Percentiles rank a stretch among this genome's conserved stretches.
Conservation (phyloP, 2,113 vertebrate species). For the Ifrita kowaldi region DNA sequence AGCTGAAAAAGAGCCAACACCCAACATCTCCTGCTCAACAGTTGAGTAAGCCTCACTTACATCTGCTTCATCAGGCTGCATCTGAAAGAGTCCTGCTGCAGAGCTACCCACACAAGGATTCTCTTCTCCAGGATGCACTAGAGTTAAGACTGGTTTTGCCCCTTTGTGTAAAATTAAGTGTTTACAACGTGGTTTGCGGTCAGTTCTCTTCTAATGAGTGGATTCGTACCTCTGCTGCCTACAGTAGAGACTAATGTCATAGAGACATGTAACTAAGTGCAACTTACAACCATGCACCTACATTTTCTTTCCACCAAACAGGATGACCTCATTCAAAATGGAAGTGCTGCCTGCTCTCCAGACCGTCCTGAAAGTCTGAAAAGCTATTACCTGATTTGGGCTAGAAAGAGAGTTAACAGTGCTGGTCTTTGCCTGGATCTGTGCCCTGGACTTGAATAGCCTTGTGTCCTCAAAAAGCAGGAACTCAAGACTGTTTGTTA, state of each 20-base stretch:
- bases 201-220: neutral
- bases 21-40: neutral
- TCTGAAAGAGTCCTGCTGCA: neutral
- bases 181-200: neutral
- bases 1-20: neutral
- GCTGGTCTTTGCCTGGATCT: neutral
- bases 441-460: neutral
- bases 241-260: neutral
- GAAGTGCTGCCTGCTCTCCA: neutral
- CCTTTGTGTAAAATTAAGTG: neutral
- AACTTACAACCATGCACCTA: neutral
- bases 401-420: neutral
- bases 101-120: neutral
- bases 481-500: neutral
- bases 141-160: neutral
- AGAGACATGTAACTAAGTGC: neutral
- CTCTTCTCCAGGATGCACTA: neutral
- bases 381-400: neutral
- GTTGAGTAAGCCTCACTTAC: neutral
- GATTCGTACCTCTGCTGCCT: neutral
- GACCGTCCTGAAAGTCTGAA: neutral
- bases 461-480: neutral
- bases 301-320: neutral
- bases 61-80: neutral
- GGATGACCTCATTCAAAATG: neutral